Percentiles rank a stretch among this genome's conserved stretches.
Conservation (phyloP, 2,113 vertebrate species). For the Tyto alba region DNA sequence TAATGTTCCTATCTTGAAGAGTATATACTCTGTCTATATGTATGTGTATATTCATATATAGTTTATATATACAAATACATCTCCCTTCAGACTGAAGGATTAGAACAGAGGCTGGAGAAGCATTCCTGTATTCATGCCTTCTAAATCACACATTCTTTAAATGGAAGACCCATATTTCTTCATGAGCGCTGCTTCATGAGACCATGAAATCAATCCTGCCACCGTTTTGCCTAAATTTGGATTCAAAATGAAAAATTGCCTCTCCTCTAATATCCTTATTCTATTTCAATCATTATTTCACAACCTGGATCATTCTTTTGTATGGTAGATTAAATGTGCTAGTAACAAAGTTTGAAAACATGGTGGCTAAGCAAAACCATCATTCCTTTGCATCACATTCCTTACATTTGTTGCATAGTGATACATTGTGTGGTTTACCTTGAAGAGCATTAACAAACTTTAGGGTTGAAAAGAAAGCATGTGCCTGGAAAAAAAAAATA, state of each 20-base stretch:
- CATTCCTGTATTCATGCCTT: not conserved
- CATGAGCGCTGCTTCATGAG: not conserved
- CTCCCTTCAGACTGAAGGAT: not conserved
- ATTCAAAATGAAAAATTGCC: slow-evolving; percentile 29
- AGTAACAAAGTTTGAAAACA: not conserved
- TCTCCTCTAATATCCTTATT: slow-evolving; percentile 2
- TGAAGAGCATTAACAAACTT: not conserved
- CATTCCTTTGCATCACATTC: not conserved
- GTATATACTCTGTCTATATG: not conserved
- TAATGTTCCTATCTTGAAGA: not conserved
- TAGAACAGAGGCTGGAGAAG: not conserved
- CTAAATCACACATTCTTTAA: not conserved
- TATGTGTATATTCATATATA: not conserved
- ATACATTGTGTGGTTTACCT: not conserved
- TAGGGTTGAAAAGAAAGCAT: not conserved
- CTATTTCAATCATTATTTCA: slow-evolving; percentile 18
- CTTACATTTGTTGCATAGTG: not conserved
- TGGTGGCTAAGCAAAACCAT: not conserved
- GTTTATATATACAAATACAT: not conserved
- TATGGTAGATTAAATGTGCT: slow-evolving; percentile 1
- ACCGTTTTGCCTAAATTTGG: not conserved
- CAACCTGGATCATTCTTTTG: not conserved
- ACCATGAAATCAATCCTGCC: slow-evolving; percentile 21
- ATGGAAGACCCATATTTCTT: not conserved
- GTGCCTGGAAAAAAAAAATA: not conserved